Evolutionary conservation across 2,797 vertebrate species (phyloP), one percentile per base, ranked within the genome.

Genomic region (Schizopygopsis malacanthus): DNA sequence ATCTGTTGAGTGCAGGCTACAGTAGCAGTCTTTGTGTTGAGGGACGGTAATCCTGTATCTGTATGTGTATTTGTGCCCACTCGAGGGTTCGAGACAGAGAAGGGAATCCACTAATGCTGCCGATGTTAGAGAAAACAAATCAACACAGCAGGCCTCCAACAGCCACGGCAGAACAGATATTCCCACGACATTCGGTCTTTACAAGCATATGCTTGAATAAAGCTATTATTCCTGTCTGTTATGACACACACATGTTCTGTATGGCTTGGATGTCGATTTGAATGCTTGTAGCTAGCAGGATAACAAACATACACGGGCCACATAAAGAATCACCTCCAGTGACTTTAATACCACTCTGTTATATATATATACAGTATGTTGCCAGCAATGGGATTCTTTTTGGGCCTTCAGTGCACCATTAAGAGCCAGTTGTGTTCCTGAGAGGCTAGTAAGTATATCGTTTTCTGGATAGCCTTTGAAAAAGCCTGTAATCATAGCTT

Each of bases 1-100:
- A 97, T 97, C 96, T 96, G 94, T 94, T 92, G 92, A 95, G 94
- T 92, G 93, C 94, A 97, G 95, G 89, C 92, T 92, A 89, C 83
- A 90, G 90, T 89, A 88, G 88, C 92, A 92, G 89, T 93, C 90
- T 85, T 92, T 91, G 87, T 45, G 90, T 90, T 91, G 90, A 92
- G 89, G 89, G 90, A 93, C 10, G 86, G 28, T 81, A 87, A 88
- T 90, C 83, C 83, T 81, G 54, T 73, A 33, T 88, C 67, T 87
- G 77, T 71, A 67, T 59, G 47, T 65, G 61, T 88, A 71, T 86
- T 59, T 86, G 84, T 79, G 87, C 73, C 70, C 73, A 78, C 82
- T 41, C 22, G 69, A 72, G 69, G 81, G 39, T 82, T 81, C 28
- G 28, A 84, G 81, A 78, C 72, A 81, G 75, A 85, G 54, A 25